A percentile compares a stretch with the other conserved stretches of the same genome.
These are phyloP conservation scores for Astropecten irregularis DNA, from an alignment of 53 echinoderm and acorn worm genomes.

Conservation along the genomic window DNA sequence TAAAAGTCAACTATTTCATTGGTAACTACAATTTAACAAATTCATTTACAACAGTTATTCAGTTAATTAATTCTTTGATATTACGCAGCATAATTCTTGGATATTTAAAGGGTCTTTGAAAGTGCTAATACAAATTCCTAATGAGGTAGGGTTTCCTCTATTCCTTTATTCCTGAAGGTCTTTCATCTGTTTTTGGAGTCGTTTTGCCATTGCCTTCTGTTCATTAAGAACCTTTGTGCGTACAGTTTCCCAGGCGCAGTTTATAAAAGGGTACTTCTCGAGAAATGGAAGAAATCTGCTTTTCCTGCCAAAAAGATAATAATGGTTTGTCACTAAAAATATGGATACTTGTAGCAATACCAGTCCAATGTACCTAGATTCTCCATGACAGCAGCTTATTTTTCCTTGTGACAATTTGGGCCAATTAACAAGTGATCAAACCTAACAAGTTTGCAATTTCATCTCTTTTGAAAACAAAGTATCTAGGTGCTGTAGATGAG, in stretches of 20 bases:
- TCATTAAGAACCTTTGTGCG: background rate
- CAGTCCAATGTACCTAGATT: background rate
- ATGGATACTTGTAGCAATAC: background rate
- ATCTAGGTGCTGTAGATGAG: too few relatives aligned
- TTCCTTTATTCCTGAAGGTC: background rate
- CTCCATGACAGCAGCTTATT: too few relatives aligned
- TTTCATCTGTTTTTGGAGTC: background rate
- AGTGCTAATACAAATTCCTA: conserved; percentile 9
- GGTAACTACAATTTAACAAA: too few relatives aligned
- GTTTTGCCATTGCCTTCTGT: background rate
- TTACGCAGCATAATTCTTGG: too few relatives aligned
- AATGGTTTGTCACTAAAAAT: background rate
- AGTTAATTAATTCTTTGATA: too few relatives aligned
- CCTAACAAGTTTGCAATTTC: too few relatives aligned
- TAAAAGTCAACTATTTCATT: too few relatives aligned
- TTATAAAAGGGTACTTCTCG: background rate
- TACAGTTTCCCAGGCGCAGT: background rate
- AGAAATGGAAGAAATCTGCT: background rate
- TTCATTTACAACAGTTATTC: too few relatives aligned
- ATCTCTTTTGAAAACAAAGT: too few relatives aligned
- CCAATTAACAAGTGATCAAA: too few relatives aligned
- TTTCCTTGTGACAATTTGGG: too few relatives aligned
- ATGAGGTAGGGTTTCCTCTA: background rate
- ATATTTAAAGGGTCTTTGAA: too few relatives aligned
- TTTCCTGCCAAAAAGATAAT: background rate